Conservation (phyloP, 2,113 vertebrate species). For the Lota lota region DNA sequence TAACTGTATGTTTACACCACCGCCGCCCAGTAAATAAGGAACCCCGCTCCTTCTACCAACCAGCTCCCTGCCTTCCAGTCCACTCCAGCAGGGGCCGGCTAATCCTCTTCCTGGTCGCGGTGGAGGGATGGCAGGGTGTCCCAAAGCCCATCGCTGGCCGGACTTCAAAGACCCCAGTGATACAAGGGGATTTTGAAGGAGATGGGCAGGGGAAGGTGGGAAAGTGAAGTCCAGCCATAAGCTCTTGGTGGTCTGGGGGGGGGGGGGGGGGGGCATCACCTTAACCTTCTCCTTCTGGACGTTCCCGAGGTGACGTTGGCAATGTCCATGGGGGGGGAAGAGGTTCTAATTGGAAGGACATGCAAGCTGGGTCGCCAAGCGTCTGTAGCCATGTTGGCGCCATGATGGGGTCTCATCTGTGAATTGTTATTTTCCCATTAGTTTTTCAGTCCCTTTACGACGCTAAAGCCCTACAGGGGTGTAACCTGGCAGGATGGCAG, state of each 20-base stretch:
- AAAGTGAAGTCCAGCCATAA: constrained; percentile 5
- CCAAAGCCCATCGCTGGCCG: constrained; percentile 60
- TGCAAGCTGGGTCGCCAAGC: neutral
- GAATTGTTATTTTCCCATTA: constrained; percentile 23
- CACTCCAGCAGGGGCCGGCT: constrained; percentile 56
- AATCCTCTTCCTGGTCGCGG: constrained; percentile 66
- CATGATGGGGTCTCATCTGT: neutral
- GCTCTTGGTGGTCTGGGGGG: constrained; percentile 13
- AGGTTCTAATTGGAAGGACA: constrained; percentile 10
- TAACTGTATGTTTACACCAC: constrained; percentile 33
- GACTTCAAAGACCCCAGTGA: constrained; percentile 69
- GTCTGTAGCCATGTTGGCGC: constrained; percentile 10
- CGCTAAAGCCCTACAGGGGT: constrained; percentile 12
- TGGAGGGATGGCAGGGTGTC: constrained; percentile 58
- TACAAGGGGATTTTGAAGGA: constrained; percentile 22
- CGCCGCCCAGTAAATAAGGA: constrained; percentile 43
- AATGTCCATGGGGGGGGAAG: too few relatives aligned
- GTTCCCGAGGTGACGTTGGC: constrained; percentile 21
- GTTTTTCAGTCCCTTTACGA: constrained; percentile 2
- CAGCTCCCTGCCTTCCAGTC: constrained; percentile 34
- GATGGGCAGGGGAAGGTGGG: neutral
- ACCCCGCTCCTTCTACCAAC: neutral
- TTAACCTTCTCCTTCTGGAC: constrained; percentile 28
- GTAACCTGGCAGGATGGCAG: constrained; percentile 6
- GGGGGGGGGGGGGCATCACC: constrained; percentile 18